Evolutionary conservation across 2,888 invertebrate genomes (phyloP).

Genomic region (Cheiracanthium punctorium): DNA sequence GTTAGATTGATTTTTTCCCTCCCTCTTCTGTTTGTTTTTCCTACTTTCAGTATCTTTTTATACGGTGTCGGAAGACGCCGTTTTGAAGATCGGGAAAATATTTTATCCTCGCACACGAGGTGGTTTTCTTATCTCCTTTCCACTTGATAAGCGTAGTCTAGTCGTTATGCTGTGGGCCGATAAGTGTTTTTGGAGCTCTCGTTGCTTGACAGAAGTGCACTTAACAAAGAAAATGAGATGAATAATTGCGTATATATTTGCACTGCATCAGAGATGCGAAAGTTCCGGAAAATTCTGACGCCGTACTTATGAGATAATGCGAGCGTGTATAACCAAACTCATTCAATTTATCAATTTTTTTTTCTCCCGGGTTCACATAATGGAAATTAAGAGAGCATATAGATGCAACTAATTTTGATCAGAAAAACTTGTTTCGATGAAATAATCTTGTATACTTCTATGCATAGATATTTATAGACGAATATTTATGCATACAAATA

Average conservation of each 20-base stretch:
- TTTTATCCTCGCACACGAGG: slow-evolving; percentile 37
- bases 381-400: too few species aligned
- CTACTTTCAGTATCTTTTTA: neutral
- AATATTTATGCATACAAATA: too few species aligned
- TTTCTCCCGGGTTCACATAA: too few species aligned
- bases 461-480: too few species aligned
- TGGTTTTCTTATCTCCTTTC: slow-evolving; percentile 28
- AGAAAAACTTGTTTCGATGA: too few species aligned
- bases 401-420: too few species aligned
- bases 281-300: neutral
- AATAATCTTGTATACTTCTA: too few species aligned
- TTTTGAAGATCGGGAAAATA: slow-evolving; percentile 39
- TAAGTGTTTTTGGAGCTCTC: slow-evolving; percentile 18
- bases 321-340: too few species aligned
- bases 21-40: slow-evolving; percentile 6
- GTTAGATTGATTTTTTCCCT: neutral
- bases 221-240: neutral
- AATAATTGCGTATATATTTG: slow-evolving; percentile 1
- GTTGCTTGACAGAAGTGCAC: neutral
- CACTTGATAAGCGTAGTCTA: slow-evolving; percentile 30
- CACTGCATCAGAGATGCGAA: neutral
- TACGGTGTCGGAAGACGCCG: slow-evolving; percentile 20
- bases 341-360: too few species aligned
- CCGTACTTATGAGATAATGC: too few species aligned
- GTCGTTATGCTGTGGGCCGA: slow-evolving; percentile 8